Evolutionary conservation across 1,140 invertebrate species (phyloP).

Genomic region (Metaphire vulgaris): DNA sequence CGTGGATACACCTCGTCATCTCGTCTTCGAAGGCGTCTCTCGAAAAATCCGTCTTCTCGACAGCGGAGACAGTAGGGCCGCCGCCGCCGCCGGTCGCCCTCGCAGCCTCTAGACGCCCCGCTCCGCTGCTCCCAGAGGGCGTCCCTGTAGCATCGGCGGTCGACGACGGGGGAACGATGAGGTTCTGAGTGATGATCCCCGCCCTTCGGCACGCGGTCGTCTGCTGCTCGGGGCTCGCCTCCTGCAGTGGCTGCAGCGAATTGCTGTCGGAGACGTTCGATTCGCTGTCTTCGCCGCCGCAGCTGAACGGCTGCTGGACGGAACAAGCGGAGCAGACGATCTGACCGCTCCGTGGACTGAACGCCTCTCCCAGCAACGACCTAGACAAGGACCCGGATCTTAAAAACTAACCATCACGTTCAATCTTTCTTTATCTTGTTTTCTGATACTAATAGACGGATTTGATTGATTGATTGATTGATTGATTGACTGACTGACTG

Average conservation of each 20-base stretch:
- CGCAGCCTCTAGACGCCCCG: too few relatives aligned
- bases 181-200: neutral
- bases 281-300: constrained; percentile 34
- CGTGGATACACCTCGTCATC: neutral
- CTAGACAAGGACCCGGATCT: too few relatives aligned
- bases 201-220: neutral
- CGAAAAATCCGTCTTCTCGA: neutral
- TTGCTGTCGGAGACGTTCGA: neutral
- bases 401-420: too few relatives aligned
- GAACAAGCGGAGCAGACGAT: constrained; percentile 69
- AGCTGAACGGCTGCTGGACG: constrained; percentile 33
- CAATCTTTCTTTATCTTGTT: too few relatives aligned
- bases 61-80: too few relatives aligned
- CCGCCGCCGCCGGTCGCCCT: too few relatives aligned
- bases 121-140: too few relatives aligned
- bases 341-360: constrained; percentile 82
- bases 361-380: constrained; percentile 79
- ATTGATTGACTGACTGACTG: too few relatives aligned
- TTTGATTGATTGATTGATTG: too few relatives aligned
- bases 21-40: neutral
- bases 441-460: too few relatives aligned
- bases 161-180: too few relatives aligned
- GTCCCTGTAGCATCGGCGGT: too few relatives aligned
- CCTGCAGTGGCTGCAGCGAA: neutral
- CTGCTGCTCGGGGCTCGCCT: neutral